Evolutionary conservation across 2,888 invertebrate genomes (phyloP), one percentile per base, ranked within the genome.

Genomic region (Agrotis puta): DNA sequence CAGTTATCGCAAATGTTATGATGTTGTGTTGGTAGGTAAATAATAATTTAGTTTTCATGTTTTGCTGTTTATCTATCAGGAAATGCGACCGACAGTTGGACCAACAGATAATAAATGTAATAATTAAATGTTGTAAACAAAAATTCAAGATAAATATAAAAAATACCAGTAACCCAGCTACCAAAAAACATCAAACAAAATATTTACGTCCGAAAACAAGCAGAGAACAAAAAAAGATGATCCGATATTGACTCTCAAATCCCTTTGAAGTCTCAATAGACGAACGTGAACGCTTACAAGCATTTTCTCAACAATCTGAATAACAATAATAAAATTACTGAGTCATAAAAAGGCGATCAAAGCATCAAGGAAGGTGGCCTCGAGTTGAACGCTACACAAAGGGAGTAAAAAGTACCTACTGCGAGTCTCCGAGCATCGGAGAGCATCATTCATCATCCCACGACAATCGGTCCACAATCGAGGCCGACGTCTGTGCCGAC

Each of bases 251-350:
- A 82, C 74, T 80, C 83, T 69, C 72, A 64, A 79, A 82, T 82
- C 81, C 79, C 77, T 88, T 90, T 88, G 88, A 89, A 83, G 85
- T 83, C 86, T 88, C 85, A 85, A 88, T 88, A 87, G 84, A 82
- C 58, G 74, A 77, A 79, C 82, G 86, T 53, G 74, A 77, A 78
- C 82, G 87, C 79, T 87, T 88, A 89, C 88, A 87, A 77, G 81
- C 87, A 85, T 85, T 89, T 88, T 86, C 85, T 83, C 83, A 85
- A 86, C 88, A 86, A 88, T 86, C 82, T 77, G 83, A 82, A 87
- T 85, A 87, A 90, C 88, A 91, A 91, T 90, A 91, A 90, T 90
- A 90, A 91, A 90, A 91, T 89, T 87, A 89, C 87, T 85, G 87
- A 88, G 86, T 90, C 90, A 90, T 90, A 91, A 92, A 91, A 90